Evolutionary conservation across 2,888 invertebrate species (phyloP), one percentile per base, ranked within the genome.

Genomic region (Pandemis cinnamomeana): DNA sequence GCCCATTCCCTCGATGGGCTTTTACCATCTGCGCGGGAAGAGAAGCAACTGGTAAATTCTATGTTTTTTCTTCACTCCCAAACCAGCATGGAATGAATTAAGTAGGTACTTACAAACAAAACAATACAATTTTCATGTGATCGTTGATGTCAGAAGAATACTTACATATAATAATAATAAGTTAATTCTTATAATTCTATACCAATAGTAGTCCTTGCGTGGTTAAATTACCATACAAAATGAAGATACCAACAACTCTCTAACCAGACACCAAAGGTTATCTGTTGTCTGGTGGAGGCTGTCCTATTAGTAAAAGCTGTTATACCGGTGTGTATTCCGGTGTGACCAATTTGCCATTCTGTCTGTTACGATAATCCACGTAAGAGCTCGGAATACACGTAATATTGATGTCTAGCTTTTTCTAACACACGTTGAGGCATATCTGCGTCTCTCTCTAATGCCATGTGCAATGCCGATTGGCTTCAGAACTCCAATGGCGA

Each of bases 391-490:
- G 51, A 20, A 51, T 73, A 73, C 76, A 77, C 78, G 81, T 79
- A 86, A 86, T 86, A 86, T 86, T 76, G 53, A 78, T 64, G 67
- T 64, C 55, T 71, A n/a, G 67, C 77, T 82, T 83, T 79, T 77
- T 89, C 79, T 67, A 11, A 74, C 78, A 15, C 71, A 70, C 3
- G 0, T 4, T 8, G 46, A 53, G 62, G 46, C 46, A 53, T 89
- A 87, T 84, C 71, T 79, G 41, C 77, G 46, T 91, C 87, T 84
- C 88, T 77, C 74, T 90, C 86, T 85, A 76, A 85, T 91, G 89
- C 82, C 88, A 87, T 93, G 93, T 92, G 87, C 83, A 80, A 69
- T 78, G 75, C 77, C 82, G 87, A 92, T 91, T 90, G 91, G 93
- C 79, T 80, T 80, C 77, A 77, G 75, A 77, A 69, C 75, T 75